A percentile compares a stretch with the other conserved stretches of the same genome.
Evolutionary conservation across 2,113 vertebrate genomes (phyloP).

Genomic region (Synchiropus splendidus): DNA sequence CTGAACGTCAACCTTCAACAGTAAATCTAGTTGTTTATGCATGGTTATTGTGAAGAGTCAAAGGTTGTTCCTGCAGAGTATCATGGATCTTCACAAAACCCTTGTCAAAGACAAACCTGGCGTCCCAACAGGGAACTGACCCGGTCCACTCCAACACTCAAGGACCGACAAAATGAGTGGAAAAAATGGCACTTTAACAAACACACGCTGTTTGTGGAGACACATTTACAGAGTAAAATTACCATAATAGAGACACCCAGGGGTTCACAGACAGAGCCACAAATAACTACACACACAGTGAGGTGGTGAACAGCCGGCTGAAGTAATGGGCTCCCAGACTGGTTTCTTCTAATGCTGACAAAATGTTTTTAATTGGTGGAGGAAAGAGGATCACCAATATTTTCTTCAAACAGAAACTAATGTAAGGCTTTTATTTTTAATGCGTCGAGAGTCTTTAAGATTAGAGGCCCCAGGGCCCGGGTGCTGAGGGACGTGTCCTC

Average conservation of each 20-base stretch:
- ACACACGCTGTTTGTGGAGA: constrained; percentile 9
- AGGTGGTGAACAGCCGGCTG: constrained; percentile 40
- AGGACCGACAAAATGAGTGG: not conserved
- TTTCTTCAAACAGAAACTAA: no score
- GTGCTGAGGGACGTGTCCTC: not conserved
- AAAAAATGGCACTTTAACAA: constrained; percentile 10
- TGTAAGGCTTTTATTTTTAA: no score
- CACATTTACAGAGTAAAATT: constrained; percentile 19
- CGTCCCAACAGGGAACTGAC: no score
- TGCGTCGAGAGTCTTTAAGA: constrained; percentile 17
- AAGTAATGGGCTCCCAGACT: constrained; percentile 40
- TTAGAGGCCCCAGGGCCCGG: constrained; percentile 1
- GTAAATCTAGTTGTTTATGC: no score
- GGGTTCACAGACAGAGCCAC: constrained; percentile 22
- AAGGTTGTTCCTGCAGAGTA: no score
- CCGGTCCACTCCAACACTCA: no score
- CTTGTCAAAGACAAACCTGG: no score
- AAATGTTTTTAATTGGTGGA: constrained; percentile 64
- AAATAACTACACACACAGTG: constrained; percentile 9
- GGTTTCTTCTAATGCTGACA: constrained; percentile 52
- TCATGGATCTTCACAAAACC: no score
- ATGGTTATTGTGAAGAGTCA: no score
- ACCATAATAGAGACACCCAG: constrained; percentile 21
- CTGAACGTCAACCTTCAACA: no score
- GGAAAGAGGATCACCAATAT: constrained; percentile 5